Percentiles rank a stretch among this genome's conserved stretches.
These are phyloP conservation scores for Protonibea diacanthus DNA, from an alignment of 2,797 vertebrate species.

Conservation along the genomic window DNA sequence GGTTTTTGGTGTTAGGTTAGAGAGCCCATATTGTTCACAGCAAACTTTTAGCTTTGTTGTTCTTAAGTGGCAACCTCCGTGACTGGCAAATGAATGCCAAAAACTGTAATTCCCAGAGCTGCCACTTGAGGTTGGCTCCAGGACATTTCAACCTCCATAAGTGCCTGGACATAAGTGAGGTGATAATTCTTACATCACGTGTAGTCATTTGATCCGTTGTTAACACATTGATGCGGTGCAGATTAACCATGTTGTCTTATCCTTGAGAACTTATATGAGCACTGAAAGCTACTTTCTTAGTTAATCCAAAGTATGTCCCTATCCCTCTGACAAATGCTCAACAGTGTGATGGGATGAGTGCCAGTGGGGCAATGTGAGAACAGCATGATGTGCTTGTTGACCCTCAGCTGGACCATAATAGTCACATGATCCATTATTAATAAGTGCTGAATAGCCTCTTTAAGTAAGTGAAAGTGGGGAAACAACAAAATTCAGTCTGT, in stretches of 20 bases:
- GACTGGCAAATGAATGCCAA: too few relatives aligned
- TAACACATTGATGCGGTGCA: not conserved
- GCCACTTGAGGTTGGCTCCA: too few relatives aligned
- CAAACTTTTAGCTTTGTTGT: too few relatives aligned
- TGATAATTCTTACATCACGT: not conserved
- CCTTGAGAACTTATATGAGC: not conserved
- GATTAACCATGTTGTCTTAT: not conserved
- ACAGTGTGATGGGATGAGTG: conserved; percentile 31
- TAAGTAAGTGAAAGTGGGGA: not conserved
- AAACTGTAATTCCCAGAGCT: too few relatives aligned
- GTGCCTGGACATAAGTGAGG: too few relatives aligned
- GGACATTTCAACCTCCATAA: too few relatives aligned
- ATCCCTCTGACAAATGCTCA: not conserved
- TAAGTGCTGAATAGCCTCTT: not conserved
- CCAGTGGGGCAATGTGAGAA: conserved; percentile 31
- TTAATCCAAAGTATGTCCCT: not conserved
- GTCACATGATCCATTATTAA: not conserved
- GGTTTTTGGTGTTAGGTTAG: not conserved
- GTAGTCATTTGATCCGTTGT: not conserved
- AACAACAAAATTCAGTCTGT: not conserved
- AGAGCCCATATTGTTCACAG: too few relatives aligned
- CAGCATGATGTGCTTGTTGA: conserved; percentile 36
- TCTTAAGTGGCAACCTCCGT: too few relatives aligned
- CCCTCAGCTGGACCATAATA: not conserved
- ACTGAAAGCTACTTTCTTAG: not conserved